phyloP scores from a whole-genome alignment of 2,797 vertebrate genomes.

The Hyperoplus lanceolatus region DNA sequence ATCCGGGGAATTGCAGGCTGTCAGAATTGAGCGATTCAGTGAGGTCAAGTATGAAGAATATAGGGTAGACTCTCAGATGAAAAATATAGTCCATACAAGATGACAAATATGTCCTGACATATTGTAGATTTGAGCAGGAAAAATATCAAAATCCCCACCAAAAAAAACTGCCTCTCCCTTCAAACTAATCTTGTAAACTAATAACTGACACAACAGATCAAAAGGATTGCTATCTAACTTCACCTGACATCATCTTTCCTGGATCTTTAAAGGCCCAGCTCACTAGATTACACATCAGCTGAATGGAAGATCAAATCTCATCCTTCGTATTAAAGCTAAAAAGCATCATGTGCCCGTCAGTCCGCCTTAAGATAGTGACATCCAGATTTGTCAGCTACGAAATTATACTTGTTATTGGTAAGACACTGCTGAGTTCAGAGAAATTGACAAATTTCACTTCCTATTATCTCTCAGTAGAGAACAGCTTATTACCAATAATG shows the following conservation, averaged over 20 bases:
- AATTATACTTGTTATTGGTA: conserved; percentile 16
- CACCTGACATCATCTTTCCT: conserved; percentile 37
- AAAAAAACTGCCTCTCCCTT: background rate
- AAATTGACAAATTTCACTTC: conserved; percentile 3
- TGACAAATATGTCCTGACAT: background rate
- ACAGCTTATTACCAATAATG: conserved; percentile 28
- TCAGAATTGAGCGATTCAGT: conserved; percentile 15
- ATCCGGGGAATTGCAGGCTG: background rate
- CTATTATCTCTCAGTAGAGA: background rate
- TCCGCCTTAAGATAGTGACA: conserved; percentile 13
- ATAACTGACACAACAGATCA: conserved; percentile 5
- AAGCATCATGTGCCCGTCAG: conserved; percentile 39
- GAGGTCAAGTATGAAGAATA: too few relatives aligned
- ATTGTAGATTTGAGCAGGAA: background rate
- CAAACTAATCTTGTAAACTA: conserved; percentile 16
- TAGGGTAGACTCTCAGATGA: background rate
- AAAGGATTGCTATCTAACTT: conserved; percentile 26
- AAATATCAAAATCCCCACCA: background rate
- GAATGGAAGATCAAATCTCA: conserved; percentile 69
- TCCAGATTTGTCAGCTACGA: conserved; percentile 20
- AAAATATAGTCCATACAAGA: background rate
- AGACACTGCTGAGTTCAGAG: background rate
- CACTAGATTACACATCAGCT: conserved; percentile 73
- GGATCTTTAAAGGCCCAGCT: conserved; percentile 48
- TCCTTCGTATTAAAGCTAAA: conserved; percentile 55